Conservation (phyloP, 1,140 invertebrate species). For the Holcopasites calliopsidis region DNA sequence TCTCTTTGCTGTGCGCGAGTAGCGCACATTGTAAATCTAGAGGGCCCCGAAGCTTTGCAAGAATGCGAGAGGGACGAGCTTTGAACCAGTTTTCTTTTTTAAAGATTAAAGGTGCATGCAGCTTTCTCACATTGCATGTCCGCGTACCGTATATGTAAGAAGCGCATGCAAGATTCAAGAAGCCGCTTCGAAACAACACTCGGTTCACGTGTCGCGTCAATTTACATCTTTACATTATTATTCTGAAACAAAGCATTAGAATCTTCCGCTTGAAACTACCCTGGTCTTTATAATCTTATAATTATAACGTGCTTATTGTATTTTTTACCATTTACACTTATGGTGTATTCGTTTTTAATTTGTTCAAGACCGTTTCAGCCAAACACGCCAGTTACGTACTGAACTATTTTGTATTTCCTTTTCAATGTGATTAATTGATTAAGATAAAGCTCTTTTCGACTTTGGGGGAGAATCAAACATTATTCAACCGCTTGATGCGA, state of each 20-base stretch:
- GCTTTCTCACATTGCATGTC: not conserved
- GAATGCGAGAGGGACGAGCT: no score
- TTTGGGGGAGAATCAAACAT: not conserved
- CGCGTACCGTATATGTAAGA: not conserved
- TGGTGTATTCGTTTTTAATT: no score
- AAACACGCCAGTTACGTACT: no score
- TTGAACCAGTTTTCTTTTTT: not conserved
- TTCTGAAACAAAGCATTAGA: no score
- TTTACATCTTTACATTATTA: not conserved
- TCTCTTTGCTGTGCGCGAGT: not conserved
- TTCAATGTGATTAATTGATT: no score
- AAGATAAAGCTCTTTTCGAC: no score
- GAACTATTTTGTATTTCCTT: no score
- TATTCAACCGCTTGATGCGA: not conserved
- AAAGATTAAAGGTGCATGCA: slow-evolving; percentile 3
- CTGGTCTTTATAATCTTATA: no score
- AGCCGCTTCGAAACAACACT: not conserved
- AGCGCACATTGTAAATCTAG: not conserved
- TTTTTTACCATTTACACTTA: no score
- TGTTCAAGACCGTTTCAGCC: no score
- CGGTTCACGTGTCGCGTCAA: not conserved
- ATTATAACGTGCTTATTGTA: no score
- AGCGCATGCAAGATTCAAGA: not conserved
- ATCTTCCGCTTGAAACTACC: not conserved
- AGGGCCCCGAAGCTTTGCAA: no score